A percentile compares a stretch with the other conserved stretches of the same genome.
These are phyloP conservation scores for Drosophila anomalipes DNA, from an alignment of 2,888 invertebrate genomes.

Conservation along the genomic window DNA sequence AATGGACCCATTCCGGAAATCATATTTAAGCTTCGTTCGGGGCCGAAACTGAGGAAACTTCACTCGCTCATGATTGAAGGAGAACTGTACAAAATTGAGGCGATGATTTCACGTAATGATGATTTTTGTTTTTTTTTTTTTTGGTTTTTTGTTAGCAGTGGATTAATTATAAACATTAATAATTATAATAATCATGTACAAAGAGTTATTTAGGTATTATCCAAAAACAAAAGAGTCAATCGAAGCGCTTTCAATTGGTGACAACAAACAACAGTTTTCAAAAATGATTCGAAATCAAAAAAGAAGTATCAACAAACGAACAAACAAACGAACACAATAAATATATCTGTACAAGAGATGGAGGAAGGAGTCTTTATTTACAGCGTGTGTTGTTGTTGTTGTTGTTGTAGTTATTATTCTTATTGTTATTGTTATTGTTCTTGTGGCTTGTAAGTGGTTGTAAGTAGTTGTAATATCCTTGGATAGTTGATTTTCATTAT, in stretches of 20 bases:
- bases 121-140: slow-evolving; percentile 38
- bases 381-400: slow-evolving; percentile 61
- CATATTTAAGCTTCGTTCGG: slow-evolving; percentile 48
- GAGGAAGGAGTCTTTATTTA: slow-evolving; percentile 70
- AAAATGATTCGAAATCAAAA: slow-evolving; percentile 45
- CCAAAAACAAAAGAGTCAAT: slow-evolving; percentile 47
- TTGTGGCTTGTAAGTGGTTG: slow-evolving; percentile 44
- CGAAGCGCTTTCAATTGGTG: slow-evolving; percentile 75
- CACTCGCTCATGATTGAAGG: slow-evolving; percentile 59
- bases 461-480: slow-evolving; percentile 41
- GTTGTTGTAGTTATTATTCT: slow-evolving; percentile 41
- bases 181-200: slow-evolving; percentile 78
- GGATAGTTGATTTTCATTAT: slow-evolving; percentile 48
- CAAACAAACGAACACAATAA: slow-evolving; percentile 76
- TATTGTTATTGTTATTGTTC: slow-evolving; percentile 47
- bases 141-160: slow-evolving; percentile 69
- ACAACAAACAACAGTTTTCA: slow-evolving; percentile 65
- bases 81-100: slow-evolving; percentile 69
- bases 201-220: slow-evolving; percentile 67
- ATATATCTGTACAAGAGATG: slow-evolving; percentile 75
- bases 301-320: slow-evolving; percentile 65
- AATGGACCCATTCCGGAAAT: slow-evolving; percentile 55
- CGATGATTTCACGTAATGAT: slow-evolving; percentile 58
- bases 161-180: slow-evolving; percentile 79
- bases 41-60: slow-evolving; percentile 47